Evolutionary conservation across 1,140 invertebrate species (phyloP).

Genomic region (Eupristina koningsbergeri): DNA sequence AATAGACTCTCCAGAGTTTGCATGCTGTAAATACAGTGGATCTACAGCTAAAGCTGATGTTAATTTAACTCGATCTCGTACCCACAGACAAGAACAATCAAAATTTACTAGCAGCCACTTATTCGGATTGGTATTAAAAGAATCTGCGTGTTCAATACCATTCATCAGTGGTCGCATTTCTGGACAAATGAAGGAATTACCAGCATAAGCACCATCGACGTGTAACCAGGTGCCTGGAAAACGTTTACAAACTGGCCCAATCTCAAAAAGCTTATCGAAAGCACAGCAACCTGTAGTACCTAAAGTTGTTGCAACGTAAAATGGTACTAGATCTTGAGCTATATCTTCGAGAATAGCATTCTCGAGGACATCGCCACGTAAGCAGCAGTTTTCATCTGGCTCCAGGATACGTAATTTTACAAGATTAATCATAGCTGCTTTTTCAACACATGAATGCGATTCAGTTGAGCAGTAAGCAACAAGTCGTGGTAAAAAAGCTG

Average conservation of each 20-base stretch:
- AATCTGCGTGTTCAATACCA: constrained; percentile 88
- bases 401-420: constrained; percentile 91
- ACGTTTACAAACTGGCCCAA: constrained; percentile 84
- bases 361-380: constrained; percentile 83
- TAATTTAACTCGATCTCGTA: constrained; percentile 88
- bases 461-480: constrained; percentile 87
- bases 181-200: constrained; percentile 88
- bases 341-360: constrained; percentile 84
- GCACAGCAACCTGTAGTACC: constrained; percentile 89
- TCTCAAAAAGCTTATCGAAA: constrained; percentile 86
- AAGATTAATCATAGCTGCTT: constrained; percentile 92
- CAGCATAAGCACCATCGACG: constrained; percentile 88
- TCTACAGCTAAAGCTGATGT: constrained; percentile 96
- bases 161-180: constrained; percentile 84
- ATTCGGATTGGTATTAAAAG: constrained; percentile 94
- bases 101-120: constrained; percentile 94
- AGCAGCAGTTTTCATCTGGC: constrained; percentile 85
- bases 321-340: constrained; percentile 86
- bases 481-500: constrained; percentile 86
- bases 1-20: constrained; percentile 82
- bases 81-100: constrained; percentile 93
- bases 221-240: constrained; percentile 79
- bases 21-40: constrained; percentile 91
- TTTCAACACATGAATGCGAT: constrained; percentile 94
- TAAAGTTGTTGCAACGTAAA: constrained; percentile 87